Evolutionary conservation across 2,888 invertebrate genomes (phyloP), one percentile per base, ranked within the genome.

Genomic region (Cephus rjabovi): DNA sequence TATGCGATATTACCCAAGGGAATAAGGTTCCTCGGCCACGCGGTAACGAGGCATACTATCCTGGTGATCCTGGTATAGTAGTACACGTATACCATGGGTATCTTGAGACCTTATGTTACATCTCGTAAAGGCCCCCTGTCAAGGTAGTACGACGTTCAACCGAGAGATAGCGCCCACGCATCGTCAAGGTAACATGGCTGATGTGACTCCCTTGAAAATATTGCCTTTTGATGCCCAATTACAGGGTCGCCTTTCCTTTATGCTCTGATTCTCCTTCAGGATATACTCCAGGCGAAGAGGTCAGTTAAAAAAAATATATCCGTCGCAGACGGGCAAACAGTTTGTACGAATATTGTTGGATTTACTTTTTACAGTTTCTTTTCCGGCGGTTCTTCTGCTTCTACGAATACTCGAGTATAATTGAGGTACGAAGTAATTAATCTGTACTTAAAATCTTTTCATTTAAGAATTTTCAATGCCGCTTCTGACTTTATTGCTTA

Each of bases 1-100:
- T 90, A 90, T 90, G 86, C 86, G 88, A 90, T 90, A 90, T 90
- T 90, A 90, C 90, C 90, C 90, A 80, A 76, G 90, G 90, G 90
- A 90, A 81, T 83, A 80, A 80, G 84, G 83, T 83, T 86, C 86
- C 83, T 82, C 83, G 82, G 83, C 83, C 83, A 82, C 88, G 85
- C 89, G 89, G 89, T 90, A 90, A 90, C 90, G 90, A 90, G 90
- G 87, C 88, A 88, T 90, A 89, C 87, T 87, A 90, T 90, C 88
- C 89, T 82, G 77, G 30, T 56, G 35, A 69, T 34, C 70, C 71
- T 40, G 35, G 31, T 56, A 56, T 33, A 23, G 56, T 23, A 2
- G 56, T 56, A 23, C 56, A 56, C 56, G 23, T 56, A 9, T 23
- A 56, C 56, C 56, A 56, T 56, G 9, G 56, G 56, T 23, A 56